phyloP scores from a whole-genome alignment of 2,888 invertebrate species.

The Galeruca laticollis region DNA sequence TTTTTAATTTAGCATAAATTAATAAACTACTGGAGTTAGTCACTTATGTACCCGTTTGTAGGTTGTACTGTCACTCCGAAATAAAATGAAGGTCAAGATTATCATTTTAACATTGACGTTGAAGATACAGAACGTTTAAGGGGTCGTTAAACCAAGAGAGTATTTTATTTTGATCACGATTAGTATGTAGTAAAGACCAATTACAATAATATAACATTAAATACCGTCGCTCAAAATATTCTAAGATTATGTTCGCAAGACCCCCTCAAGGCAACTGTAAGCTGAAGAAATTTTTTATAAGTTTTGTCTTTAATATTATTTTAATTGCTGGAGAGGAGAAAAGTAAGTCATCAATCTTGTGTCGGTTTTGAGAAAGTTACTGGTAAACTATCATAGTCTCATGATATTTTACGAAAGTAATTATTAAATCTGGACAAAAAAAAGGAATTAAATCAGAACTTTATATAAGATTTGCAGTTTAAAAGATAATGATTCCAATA shows the following conservation, averaged over 20 bases:
- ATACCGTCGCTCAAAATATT: not conserved
- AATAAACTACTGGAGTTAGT: no score
- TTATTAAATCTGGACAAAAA: not conserved
- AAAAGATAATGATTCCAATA: no score
- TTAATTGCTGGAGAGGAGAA: not conserved
- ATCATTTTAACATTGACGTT: conserved; percentile 48
- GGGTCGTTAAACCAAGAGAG: conserved; percentile 42
- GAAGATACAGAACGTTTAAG: conserved; percentile 44
- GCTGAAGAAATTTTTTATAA: not conserved
- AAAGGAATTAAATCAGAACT: no score
- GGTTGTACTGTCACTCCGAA: conserved; percentile 1
- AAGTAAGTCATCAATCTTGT: conserved; percentile 5
- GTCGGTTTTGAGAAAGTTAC: not conserved
- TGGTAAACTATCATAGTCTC: not conserved
- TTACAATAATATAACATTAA: conserved; percentile 15
- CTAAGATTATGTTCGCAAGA: conserved; percentile 4
- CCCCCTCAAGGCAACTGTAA: not conserved
- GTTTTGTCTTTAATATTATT: not conserved
- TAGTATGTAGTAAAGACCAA: conserved; percentile 14
- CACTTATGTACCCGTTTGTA: not conserved
- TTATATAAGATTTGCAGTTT: no score
- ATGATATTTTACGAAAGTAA: not conserved
- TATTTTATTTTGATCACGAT: conserved; percentile 16
- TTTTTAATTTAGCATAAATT: no score
- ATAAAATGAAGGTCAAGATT: conserved; percentile 54